Percentiles rank a stretch among this genome's conserved stretches.
phyloP scores from a whole-genome alignment of 64 coral and sea anemone genomes.

The Porites lutea region DNA sequence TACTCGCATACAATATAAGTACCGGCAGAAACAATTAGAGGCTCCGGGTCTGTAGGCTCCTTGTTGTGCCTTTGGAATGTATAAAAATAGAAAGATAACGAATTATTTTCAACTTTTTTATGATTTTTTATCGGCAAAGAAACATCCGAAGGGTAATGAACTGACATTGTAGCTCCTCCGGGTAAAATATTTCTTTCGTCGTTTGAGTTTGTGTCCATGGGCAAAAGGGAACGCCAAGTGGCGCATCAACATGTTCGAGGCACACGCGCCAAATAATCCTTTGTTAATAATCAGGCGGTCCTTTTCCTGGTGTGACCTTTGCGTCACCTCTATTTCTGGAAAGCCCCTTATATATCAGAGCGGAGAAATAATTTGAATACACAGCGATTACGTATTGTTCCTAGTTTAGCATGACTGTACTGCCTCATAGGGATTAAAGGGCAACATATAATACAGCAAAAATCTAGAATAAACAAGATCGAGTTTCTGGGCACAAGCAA shows the following conservation, averaged over 20 bases:
- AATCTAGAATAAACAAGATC: too few species aligned
- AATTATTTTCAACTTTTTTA: too few species aligned
- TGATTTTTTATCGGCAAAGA: too few species aligned
- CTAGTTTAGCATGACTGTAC: neutral
- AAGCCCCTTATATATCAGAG: constrained; percentile 59
- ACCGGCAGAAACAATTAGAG: too few species aligned
- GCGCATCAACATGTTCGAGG: constrained; percentile 17
- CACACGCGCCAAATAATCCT: constrained; percentile 8
- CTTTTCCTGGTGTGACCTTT: neutral
- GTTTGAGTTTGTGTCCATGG: constrained; percentile 44
- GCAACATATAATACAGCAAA: neutral
- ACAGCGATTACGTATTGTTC: neutral
- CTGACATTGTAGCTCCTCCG: constrained; percentile 56
- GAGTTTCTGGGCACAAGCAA: too few species aligned
- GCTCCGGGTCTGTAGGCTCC: too few species aligned
- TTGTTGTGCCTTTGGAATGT: too few species aligned
- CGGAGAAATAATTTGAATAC: neutral
- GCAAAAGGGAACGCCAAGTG: constrained; percentile 32
- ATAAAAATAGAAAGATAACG: too few species aligned
- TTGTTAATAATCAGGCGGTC: constrained; percentile 6
- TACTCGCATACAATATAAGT: too few species aligned
- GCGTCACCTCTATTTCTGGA: constrained; percentile 72
- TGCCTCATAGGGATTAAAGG: neutral
- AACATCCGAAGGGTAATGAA: constrained; percentile 45
- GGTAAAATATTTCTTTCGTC: constrained; percentile 31